Base-by-base conservation (phyloP, 2,888 invertebrate species). In the Chouioia cunea region DNA sequence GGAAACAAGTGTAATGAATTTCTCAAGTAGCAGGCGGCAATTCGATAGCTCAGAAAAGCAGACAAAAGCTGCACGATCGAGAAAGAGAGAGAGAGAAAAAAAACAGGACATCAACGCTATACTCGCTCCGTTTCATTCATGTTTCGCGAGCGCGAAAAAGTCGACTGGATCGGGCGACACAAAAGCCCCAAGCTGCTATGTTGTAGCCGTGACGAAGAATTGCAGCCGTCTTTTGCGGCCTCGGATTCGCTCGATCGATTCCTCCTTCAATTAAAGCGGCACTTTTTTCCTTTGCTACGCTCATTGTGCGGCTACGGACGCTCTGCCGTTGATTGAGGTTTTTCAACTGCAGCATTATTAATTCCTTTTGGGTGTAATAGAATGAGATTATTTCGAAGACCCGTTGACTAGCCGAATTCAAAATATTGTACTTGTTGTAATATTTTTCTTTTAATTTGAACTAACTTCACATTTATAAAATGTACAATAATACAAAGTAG, bases 141-240 rank as follows among this genome's bases (percentile, higher is more conserved):
- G 36, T 36, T 36, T 36, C 10, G 36, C 36, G 36, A 36, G 6
- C 36, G 36, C 36, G 36, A 36, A 36, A 36, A 36, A 36, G 36
- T 12, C 12, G 36, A 36, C 36, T 36, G 36, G 36, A 36, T 36
- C 36, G 36, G 12, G 36, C 36, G 10, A 36, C 36, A 36, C 75
- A 73, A 76, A 72, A 76, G 63, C 54, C 46, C 62, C 65, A 43
- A 36, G 62, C 72, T 56, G 54, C 63, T 14, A 52, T 57, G 53
- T 75, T 70, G 75, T 59, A 77, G 76, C 78, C 73, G 70, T 76
- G 74, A 77, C 76, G 74, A 77, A 73, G 75, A 76, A 76, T 75
- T 59, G 47, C 46, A 47, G 20, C 16, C 36, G 23, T 23, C 47
- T 18, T 57, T 36, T 36, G 12, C 57, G 44, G 46, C 60, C 54